Percentiles rank a stretch among this genome's conserved stretches.
These are phyloP conservation scores for Drosophila nigritarsus DNA, from an alignment of 2,888 invertebrate genomes.

Conservation along the genomic window DNA sequence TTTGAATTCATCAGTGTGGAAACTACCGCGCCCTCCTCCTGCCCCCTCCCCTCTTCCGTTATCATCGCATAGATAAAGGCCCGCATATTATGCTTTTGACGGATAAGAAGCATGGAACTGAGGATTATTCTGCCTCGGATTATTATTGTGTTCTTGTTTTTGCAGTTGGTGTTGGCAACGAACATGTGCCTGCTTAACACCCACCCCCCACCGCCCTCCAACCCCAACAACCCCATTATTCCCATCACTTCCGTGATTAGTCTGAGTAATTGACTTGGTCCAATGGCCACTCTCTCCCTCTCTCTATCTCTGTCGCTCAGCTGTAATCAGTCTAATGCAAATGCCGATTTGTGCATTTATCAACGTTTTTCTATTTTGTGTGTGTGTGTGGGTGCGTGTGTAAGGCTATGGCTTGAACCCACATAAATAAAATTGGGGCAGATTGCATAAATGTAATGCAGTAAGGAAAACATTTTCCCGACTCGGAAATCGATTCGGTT, in stretches of 20 bases:
- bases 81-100: constrained; percentile 10
- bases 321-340: constrained; percentile 69
- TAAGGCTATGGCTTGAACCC: constrained; percentile 26
- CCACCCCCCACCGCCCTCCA: not conserved
- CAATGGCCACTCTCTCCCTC: constrained; percentile 7
- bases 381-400: constrained; percentile 3
- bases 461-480: not conserved
- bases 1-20: constrained; percentile 58
- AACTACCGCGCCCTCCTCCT: not conserved
- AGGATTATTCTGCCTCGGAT: constrained; percentile 22
- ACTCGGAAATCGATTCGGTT: not conserved
- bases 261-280: constrained; percentile 40
- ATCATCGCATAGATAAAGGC: not conserved
- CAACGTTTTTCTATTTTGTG: constrained; percentile 12
- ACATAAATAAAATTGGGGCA: constrained; percentile 42
- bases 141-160: constrained; percentile 18
- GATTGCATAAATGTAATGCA: constrained; percentile 5
- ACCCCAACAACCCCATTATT: not conserved
- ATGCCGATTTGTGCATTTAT: constrained; percentile 53
- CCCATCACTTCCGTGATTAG: constrained; percentile 3
- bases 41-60: not conserved
- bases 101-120: constrained; percentile 17
- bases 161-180: constrained; percentile 13
- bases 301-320: not conserved
- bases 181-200: constrained; percentile 1